Base-by-base conservation (phyloP, 2,113 vertebrate species). In the Menidia beryllina region DNA sequence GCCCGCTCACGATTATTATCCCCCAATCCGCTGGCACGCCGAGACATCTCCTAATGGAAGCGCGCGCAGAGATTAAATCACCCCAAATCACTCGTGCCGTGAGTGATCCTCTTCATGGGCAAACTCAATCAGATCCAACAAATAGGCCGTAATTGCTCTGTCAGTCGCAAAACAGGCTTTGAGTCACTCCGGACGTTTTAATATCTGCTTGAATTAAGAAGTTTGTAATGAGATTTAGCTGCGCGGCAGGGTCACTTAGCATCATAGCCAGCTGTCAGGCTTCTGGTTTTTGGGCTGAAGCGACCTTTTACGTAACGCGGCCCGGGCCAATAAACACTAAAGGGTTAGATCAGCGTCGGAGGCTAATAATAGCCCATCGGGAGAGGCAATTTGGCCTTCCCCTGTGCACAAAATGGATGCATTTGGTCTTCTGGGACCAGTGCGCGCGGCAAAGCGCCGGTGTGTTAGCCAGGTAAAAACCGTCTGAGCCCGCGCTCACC, bases 61-160 rank as follows among this genome's bases (percentile, higher is more conserved):
- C 27, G 34, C 54, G 13, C 4, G 30, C 41, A 26, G 8, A 79
- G 72, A 85, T 89, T 78, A 78, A 67, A 80, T 85, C 54, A n/a
- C 54, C n/a, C 71, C 24, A 72, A 76, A 79, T 83, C 71, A 67
- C 45, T 49, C 17, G 14, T 5, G 20, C 51, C 3, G 19, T 21
- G 25, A 75, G 38, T 27, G 58, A 86, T 77, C 75, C 69, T 74
- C 77, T 85, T 58, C 30, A 17, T 62, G 43, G 51, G 64, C 61
- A 77, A 79, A 80, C 85, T 77, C 84, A 48, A 79, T 86, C 72
- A 77, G 58, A 79, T 69, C 75, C 54, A 85, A 63, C 78, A 84
- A 89, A 89, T 67, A 59, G 55, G 62, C 53, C 39, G 55, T 89
- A 81, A 90, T 85, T 86, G 68, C 61, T 61, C 60, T 79, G 79